Evolutionary conservation across 2,888 invertebrate species (phyloP).

Genomic region (Lithophane socia): DNA sequence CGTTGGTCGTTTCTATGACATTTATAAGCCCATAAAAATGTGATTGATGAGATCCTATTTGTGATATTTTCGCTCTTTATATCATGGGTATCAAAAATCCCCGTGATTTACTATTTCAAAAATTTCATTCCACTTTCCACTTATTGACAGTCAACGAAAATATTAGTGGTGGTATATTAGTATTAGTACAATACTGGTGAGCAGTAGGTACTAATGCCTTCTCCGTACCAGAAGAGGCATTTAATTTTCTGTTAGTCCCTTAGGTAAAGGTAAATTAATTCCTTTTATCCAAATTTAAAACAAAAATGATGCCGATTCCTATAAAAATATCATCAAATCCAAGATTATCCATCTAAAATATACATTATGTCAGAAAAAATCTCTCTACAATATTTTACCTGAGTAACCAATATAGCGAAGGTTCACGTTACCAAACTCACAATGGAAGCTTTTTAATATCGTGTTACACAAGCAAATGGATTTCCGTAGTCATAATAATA

Average conservation of each 20-base stretch:
- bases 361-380: neutral
- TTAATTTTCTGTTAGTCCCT: no score
- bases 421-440: slow-evolving; percentile 26
- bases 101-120: neutral
- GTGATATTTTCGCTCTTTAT: neutral
- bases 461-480: slow-evolving; percentile 27
- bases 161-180: no score
- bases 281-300: no score
- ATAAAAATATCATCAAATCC: neutral
- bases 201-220: no score
- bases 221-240: no score
- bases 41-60: neutral
- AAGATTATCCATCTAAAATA: neutral
- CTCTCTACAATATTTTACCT: neutral
- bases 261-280: no score
- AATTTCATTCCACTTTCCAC: no score
- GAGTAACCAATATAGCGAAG: slow-evolving; percentile 6
- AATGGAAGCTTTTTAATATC: slow-evolving; percentile 39
- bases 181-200: no score
- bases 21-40: no score
- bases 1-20: no score
- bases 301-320: no score
- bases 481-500: slow-evolving; percentile 31
- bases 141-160: neutral
- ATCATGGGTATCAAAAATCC: neutral